A percentile compares a stretch with the other conserved stretches of the same genome.
Evolutionary conservation across 1,140 invertebrate species (phyloP).

Genomic region (Apis dorsata): DNA sequence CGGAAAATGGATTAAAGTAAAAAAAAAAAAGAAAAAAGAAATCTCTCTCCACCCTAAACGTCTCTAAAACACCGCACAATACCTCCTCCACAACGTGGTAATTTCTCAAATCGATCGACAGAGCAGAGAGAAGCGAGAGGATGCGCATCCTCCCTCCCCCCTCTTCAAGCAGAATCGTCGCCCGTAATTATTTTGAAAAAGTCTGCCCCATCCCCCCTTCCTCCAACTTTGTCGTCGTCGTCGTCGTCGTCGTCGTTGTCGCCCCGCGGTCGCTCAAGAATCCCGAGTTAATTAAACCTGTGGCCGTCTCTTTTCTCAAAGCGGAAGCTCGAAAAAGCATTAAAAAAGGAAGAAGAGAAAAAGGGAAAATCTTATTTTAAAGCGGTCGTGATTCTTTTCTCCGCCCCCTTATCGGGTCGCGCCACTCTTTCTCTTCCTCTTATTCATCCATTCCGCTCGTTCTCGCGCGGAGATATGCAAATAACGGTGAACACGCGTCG

Average conservation of each 20-base stretch:
- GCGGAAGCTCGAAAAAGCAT: constrained; percentile 35
- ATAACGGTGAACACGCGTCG: constrained; percentile 8
- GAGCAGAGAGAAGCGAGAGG: not conserved
- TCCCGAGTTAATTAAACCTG: constrained; percentile 44
- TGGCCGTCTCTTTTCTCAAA: constrained; percentile 23
- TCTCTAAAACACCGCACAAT: not conserved
- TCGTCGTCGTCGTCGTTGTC: too few relatives aligned
- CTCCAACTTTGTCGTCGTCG: not conserved
- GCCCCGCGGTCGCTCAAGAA: not conserved
- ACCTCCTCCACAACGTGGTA: not conserved
- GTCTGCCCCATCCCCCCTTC: not conserved
- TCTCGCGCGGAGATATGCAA: constrained; percentile 18
- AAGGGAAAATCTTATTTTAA: constrained; percentile 39
- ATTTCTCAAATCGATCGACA: constrained; percentile 3
- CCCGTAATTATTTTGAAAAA: constrained; percentile 29
- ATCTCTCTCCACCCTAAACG: not conserved
- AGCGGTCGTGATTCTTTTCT: constrained; percentile 40
- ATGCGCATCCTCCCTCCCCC: not conserved
- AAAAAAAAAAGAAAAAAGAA: too few relatives aligned
- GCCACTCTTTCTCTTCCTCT: not conserved
- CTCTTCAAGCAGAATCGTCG: not conserved
- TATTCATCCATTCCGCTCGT: not conserved
- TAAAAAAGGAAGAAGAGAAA: not conserved
- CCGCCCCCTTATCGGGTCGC: not conserved
- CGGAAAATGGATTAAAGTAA: too few relatives aligned